Evolutionary conservation across 2,113 vertebrate species (phyloP).

Genomic region (Daphoenositta chrysoptera): DNA sequence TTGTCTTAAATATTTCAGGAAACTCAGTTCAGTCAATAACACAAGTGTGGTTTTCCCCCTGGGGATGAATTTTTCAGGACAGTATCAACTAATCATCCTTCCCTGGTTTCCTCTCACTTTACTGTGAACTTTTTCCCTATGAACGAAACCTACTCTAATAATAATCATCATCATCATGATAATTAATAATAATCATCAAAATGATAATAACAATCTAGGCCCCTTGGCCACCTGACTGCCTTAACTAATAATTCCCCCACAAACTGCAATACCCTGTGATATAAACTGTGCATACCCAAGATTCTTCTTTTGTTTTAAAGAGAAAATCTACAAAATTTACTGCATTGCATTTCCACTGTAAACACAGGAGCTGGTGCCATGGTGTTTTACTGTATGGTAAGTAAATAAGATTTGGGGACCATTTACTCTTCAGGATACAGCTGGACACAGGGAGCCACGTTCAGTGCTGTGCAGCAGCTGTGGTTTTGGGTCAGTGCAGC

Average conservation of each 20-base stretch:
- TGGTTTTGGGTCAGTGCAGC: not conserved
- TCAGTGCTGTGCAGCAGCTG: not conserved
- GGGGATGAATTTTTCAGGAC: not conserved
- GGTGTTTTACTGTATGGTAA: conserved; percentile 70
- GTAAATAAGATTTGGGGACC: conserved; percentile 25
- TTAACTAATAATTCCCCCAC: conserved; percentile 52
- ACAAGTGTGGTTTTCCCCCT: not conserved
- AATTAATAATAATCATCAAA: not conserved
- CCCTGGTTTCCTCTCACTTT: conserved; percentile 31
- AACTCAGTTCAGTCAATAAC: not conserved
- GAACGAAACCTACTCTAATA: conserved; percentile 18
- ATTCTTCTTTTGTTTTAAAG: conserved; percentile 63
- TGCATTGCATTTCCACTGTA: conserved; percentile 81
- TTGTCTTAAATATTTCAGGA: not conserved
- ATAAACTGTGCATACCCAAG: conserved; percentile 46
- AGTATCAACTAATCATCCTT: conserved; percentile 11
- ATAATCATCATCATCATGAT: not conserved
- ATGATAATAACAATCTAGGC: not conserved
- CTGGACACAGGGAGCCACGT: not conserved
- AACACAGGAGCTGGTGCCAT: conserved; percentile 68
- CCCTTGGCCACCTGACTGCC: conserved; percentile 33
- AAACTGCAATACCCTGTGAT: not conserved
- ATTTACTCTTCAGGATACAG: not conserved
- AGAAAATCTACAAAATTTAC: conserved; percentile 46
- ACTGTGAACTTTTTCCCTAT: not conserved